These are phyloP conservation scores for Orchestia grillus DNA, from an alignment of 1,140 invertebrate species.

Conservation along the genomic window DNA sequence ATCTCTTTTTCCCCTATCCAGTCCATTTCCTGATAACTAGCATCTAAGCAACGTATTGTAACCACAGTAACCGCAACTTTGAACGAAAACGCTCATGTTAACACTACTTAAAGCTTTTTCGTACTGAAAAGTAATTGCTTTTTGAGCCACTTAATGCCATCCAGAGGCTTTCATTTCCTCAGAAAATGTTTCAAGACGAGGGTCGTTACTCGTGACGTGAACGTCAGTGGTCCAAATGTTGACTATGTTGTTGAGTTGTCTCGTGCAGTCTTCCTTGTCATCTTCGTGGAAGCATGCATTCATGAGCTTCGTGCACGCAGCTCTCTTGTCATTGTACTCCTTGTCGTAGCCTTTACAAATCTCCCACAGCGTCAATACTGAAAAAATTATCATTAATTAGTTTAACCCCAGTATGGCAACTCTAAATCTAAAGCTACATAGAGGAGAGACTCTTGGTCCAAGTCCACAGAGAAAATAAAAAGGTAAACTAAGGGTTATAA, in stretches of 20 bases:
- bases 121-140: neutral
- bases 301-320: conserved; percentile 38
- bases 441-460: no score
- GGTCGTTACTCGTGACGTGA: neutral
- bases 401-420: no score
- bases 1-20: neutral
- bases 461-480: no score
- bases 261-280: conserved; percentile 24
- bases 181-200: neutral
- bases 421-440: no score
- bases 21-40: neutral
- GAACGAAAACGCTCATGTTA: neutral
- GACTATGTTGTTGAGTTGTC: conserved; percentile 45
- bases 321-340: neutral
- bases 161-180: neutral
- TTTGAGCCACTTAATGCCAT: neutral
- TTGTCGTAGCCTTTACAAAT: neutral
- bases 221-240: conserved; percentile 27
- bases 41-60: neutral
- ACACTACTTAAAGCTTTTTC: neutral
- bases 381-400: neutral
- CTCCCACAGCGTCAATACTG: neutral
- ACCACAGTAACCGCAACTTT: neutral
- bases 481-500: no score
- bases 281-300: conserved; percentile 49